Conservation (phyloP, 1,140 invertebrate genomes). For the Drosophila dunni region DNA sequence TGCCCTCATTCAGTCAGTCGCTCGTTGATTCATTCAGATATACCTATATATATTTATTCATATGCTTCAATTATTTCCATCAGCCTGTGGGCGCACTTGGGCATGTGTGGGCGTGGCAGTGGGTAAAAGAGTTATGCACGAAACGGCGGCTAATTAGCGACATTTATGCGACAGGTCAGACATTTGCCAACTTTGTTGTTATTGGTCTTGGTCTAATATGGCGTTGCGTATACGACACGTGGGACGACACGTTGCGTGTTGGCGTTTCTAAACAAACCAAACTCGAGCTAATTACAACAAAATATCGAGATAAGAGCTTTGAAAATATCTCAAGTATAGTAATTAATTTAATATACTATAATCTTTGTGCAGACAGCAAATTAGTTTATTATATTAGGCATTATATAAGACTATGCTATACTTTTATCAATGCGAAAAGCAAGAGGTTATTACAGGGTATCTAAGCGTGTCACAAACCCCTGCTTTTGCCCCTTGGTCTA, state of each 20-base stretch:
- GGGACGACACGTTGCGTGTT: conserved; percentile 25
- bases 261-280: conserved; percentile 15
- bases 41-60: conserved; percentile 3
- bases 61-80: conserved; percentile 50
- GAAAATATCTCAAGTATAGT: neutral
- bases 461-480: neutral
- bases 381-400: too few species aligned
- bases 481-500: neutral
- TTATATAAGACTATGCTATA: too few species aligned
- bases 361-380: neutral
- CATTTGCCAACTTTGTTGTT: conserved; percentile 22
- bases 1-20: neutral
- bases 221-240: conserved; percentile 62
- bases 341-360: conserved; percentile 1
- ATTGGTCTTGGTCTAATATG: conserved; percentile 31
- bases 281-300: neutral
- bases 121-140: conserved; percentile 38
- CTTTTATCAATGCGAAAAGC: too few species aligned
- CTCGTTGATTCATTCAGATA: conserved; percentile 18
- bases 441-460: too few species aligned
- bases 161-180: conserved; percentile 44
- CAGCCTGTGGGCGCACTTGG: conserved; percentile 3
- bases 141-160: conserved; percentile 70
- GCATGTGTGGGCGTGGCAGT: conserved; percentile 45
- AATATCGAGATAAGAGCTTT: neutral